Evolutionary conservation across 2,888 invertebrate genomes (phyloP).

Genomic region (Prosapia bicincta): DNA sequence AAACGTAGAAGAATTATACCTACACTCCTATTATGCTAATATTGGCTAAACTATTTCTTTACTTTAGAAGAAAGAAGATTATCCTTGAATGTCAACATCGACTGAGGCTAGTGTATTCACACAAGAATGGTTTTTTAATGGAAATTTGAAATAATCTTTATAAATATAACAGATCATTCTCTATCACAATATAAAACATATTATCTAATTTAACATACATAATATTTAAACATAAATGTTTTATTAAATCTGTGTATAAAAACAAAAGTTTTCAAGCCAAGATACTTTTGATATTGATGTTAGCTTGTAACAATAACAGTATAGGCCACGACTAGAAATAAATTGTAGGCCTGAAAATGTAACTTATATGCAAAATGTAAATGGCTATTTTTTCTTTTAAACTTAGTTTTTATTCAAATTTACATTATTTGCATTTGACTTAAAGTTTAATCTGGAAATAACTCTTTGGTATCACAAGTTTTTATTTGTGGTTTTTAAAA

Average conservation of each 20-base stretch:
- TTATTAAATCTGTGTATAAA: conserved; percentile 29
- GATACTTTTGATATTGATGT: conserved; percentile 7
- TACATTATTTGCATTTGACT: neutral
- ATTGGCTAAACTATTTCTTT: neutral
- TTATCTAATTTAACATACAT: conserved; percentile 24
- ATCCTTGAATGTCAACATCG: neutral
- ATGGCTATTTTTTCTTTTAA: neutral
- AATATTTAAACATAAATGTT: conserved; percentile 33
- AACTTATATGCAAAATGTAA: neutral
- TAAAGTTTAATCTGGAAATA: too few species aligned
- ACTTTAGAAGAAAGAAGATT: neutral
- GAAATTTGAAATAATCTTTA: conserved; percentile 2
- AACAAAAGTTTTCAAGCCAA: conserved; percentile 19
- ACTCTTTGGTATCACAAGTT: neutral
- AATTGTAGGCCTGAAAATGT: neutral
- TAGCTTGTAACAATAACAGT: neutral
- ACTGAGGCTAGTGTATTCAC: neutral
- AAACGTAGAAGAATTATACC: neutral
- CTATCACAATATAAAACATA: conserved; percentile 25
- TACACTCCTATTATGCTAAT: neutral
- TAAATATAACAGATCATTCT: conserved; percentile 14
- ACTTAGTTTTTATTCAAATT: neutral
- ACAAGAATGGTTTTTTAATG: neutral
- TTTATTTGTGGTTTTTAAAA: neutral
- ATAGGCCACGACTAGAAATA: neutral